phyloP scores from a whole-genome alignment of 2,888 invertebrate genomes.

The Cistogaster globosa region DNA sequence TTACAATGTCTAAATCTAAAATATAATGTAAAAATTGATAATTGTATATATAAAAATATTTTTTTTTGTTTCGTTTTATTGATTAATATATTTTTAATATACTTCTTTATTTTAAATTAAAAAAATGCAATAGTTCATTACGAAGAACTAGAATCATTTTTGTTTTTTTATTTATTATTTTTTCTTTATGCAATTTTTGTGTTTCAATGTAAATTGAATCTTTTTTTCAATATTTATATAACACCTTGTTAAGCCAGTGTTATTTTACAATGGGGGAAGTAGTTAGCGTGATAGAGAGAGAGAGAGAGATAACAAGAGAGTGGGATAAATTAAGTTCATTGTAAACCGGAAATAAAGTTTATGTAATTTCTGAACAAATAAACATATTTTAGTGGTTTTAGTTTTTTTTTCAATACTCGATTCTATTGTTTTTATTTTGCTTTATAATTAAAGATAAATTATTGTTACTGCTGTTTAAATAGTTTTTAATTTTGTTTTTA shows the following conservation, averaged over 20 bases:
- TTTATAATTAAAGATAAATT: slow-evolving; percentile 60
- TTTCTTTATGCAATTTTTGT: slow-evolving; percentile 67
- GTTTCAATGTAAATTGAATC: slow-evolving; percentile 57
- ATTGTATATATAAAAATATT: slow-evolving; percentile 82
- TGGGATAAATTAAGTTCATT: slow-evolving; percentile 30
- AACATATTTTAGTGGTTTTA: slow-evolving; percentile 37
- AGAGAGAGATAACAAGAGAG: not conserved
- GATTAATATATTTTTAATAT: slow-evolving; percentile 69
- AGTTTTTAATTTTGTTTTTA: slow-evolving; percentile 46
- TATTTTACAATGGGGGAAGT: slow-evolving; percentile 20
- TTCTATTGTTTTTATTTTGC: slow-evolving; percentile 51
- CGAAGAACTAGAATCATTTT: slow-evolving; percentile 79
- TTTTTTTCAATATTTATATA: slow-evolving; percentile 36
- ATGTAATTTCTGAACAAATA: slow-evolving; percentile 48
- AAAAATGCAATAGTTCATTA: slow-evolving; percentile 81
- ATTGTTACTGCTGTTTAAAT: slow-evolving; percentile 63
- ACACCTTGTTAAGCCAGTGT: slow-evolving; percentile 20
- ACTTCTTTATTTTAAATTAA: slow-evolving; percentile 66
- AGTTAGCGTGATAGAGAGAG: slow-evolving; percentile 8
- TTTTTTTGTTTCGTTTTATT: slow-evolving; percentile 64
- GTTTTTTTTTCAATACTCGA: slow-evolving; percentile 36
- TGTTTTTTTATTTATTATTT: slow-evolving; percentile 67
- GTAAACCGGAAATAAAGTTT: slow-evolving; percentile 22
- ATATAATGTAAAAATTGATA: slow-evolving; percentile 81
- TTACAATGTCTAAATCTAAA: slow-evolving; percentile 81